A percentile compares a stretch with the other conserved stretches of the same genome.
Evolutionary conservation across 1,140 invertebrate genomes (phyloP).

Genomic region (Cheumatopsyche charites): DNA sequence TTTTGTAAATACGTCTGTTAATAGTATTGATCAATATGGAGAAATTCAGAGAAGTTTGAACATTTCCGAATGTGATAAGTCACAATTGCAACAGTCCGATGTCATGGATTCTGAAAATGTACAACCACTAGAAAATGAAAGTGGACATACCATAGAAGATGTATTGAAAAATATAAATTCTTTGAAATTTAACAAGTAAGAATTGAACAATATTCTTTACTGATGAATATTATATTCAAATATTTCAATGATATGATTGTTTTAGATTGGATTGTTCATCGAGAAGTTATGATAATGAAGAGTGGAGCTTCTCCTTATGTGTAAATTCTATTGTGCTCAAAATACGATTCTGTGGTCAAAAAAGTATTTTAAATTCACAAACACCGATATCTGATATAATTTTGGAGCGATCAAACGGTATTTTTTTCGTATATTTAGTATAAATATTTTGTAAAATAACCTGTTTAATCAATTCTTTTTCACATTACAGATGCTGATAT

Average conservation of each 20-base stretch:
- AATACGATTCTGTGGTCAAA: background rate
- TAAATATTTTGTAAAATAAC: no score
- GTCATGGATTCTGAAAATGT: background rate
- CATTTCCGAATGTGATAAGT: no score
- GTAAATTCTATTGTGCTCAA: background rate
- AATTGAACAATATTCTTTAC: background rate
- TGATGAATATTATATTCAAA: background rate
- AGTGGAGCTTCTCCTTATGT: slow-evolving; percentile 28
- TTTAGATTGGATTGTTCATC: slow-evolving; percentile 23
- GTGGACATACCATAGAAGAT: background rate
- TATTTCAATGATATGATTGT: slow-evolving; percentile 9
- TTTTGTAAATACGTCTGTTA: slow-evolving; percentile 1
- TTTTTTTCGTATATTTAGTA: background rate
- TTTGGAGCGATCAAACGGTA: slow-evolving; percentile 9
- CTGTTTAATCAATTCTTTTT: no score
- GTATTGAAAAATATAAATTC: slow-evolving; percentile 1
- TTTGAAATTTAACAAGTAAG: slow-evolving; percentile 27
- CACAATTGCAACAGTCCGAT: no score
- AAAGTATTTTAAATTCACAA: background rate
- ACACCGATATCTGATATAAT: slow-evolving; percentile 7
- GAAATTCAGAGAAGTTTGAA: background rate
- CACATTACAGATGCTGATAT: no score
- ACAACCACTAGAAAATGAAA: background rate
- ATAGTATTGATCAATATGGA: background rate
- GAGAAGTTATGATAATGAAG: background rate